Percentiles rank a stretch among this genome's conserved stretches.
phyloP scores from a whole-genome alignment of 2,888 invertebrate genomes.

The Aromia moschata region DNA sequence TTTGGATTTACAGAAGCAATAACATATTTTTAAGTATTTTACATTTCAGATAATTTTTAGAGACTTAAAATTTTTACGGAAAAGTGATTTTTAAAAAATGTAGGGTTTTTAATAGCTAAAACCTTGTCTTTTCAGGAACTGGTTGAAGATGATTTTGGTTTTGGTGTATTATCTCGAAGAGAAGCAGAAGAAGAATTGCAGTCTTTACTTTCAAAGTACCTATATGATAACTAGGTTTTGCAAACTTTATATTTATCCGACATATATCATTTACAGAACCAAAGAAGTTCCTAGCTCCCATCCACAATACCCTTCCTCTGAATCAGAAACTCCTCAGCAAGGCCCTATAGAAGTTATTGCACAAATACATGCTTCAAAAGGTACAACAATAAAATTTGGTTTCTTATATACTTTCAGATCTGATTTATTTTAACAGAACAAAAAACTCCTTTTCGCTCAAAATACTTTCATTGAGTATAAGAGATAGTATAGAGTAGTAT shows the following conservation, averaged over 20 bases:
- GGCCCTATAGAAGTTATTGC: conserved; percentile 10
- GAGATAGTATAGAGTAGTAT: no score
- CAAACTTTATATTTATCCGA: neutral
- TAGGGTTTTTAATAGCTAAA: no score
- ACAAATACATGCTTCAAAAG: conserved; percentile 16
- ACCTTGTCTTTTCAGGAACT: conserved; percentile 6
- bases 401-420: no score
- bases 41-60: no score
- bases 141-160: conserved; percentile 9
- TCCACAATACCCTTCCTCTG: conserved; percentile 4
- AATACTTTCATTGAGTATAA: no score
- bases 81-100: no score
- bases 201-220: conserved; percentile 1
- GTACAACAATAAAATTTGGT: no score
- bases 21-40: no score
- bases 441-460: no score
- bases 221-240: neutral
- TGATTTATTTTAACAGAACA: no score
- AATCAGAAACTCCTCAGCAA: neutral
- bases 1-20: no score
- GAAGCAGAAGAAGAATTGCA: conserved; percentile 16
- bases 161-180: conserved; percentile 5
- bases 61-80: no score
- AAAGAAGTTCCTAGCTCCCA: neutral
- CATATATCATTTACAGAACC: conserved; percentile 2